Evolutionary conservation across 2,113 vertebrate species (phyloP).

Genomic region (Perognathus longimembris): DNA sequence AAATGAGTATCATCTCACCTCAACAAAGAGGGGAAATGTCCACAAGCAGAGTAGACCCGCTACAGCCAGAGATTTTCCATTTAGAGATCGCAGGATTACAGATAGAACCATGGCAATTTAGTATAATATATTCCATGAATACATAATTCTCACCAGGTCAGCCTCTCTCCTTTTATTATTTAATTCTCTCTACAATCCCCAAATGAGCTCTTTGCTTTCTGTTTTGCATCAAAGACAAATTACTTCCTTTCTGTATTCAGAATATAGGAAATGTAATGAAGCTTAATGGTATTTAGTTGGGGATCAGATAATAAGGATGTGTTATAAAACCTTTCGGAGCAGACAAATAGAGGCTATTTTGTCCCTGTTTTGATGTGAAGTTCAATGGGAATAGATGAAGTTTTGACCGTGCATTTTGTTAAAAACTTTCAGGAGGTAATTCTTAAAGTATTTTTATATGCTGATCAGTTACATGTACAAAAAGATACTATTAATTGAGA

Average conservation of each 20-base stretch:
- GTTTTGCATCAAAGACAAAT: constrained; percentile 77
- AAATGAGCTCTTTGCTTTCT: constrained; percentile 74
- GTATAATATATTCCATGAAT: constrained; percentile 79
- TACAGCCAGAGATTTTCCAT: constrained; percentile 1
- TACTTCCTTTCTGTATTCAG: constrained; percentile 57
- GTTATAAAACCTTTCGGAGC: constrained; percentile 13
- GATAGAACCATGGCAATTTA: constrained; percentile 72
- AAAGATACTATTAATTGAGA: neutral
- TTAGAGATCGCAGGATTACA: constrained; percentile 53
- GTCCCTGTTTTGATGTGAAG: neutral
- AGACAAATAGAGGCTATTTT: neutral
- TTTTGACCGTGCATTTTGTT: neutral
- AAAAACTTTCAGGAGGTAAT: neutral
- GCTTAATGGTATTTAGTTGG: constrained; percentile 48
- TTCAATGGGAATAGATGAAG: neutral
- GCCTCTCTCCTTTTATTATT: constrained; percentile 44
- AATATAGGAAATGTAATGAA: constrained; percentile 71
- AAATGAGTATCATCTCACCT: constrained; percentile 18
- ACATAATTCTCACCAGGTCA: constrained; percentile 73
- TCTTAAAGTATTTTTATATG: neutral
- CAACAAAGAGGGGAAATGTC: constrained; percentile 46
- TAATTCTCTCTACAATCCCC: constrained; percentile 48
- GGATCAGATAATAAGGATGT: constrained; percentile 46
- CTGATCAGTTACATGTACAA: neutral
- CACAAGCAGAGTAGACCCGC: neutral